Evolutionary conservation across 2,797 vertebrate genomes (phyloP), one percentile per base, ranked within the genome.

Genomic region (Macroramphosus scolopax): DNA sequence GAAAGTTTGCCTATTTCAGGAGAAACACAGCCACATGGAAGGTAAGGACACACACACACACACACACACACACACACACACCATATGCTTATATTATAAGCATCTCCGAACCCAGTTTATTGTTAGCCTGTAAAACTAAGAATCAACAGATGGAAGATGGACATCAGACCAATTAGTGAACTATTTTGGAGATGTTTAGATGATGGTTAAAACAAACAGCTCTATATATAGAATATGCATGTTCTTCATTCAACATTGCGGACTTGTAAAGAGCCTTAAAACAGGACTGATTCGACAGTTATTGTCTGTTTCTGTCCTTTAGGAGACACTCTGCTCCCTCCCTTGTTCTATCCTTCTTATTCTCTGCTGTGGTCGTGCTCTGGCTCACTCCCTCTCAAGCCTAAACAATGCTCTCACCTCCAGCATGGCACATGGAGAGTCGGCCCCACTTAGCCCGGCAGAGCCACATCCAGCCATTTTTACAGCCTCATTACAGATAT

Each of bases 1-100:
- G 95, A 85, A 99, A 97, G 94, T 99, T 99, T 41, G 96, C 96
- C 81, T 98, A 99, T 83, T 99, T 98, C 90, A 92, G 96, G 87
- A 95, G 96, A 89, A 99, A 99, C 88, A 98, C 96, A 6, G 96
- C 96, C 75, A 99, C 96, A 68, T 99, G 96, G 96, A 99, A 98
- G 95, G 96, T 99, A 88, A 90, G 72, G 17, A 11, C 39, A n/a
- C n/a, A 17, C 1, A n/a, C n/a, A n/a, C n/a, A n/a, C n/a, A n/a
- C n/a, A n/a, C n/a, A n/a, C n/a, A n/a, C n/a, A n/a, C 11, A 35
- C 17, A 20, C 4, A 6, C 17, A 20, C 25, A 2, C 22, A 25
- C 34, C 14, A 4, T 3, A 4, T 10, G n/a, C 1, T 37, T 3
- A 0, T 7, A 7, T 18, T n/a, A 9, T n/a, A n/a, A n/a, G n/a